A percentile compares a stretch with the other conserved stretches of the same genome.
Evolutionary conservation across 2,888 invertebrate genomes (phyloP).

Genomic region (Phaedon cochleariae): DNA sequence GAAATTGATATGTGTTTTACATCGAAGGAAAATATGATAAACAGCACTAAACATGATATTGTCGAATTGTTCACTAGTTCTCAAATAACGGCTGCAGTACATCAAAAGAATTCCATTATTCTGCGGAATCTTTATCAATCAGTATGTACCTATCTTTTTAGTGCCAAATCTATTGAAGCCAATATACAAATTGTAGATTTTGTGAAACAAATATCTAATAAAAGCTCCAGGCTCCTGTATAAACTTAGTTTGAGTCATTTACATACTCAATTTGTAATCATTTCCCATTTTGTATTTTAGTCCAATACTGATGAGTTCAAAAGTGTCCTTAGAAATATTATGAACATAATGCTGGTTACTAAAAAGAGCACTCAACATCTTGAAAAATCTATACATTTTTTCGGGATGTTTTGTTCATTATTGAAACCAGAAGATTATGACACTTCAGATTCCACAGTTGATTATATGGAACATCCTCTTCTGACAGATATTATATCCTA

Average conservation of each 20-base stretch:
- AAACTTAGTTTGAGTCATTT: no score
- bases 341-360: constrained; percentile 16
- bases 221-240: no score
- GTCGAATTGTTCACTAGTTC: constrained; percentile 64
- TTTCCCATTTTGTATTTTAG: constrained; percentile 24
- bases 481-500: constrained; percentile 70
- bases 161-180: no score
- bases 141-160: no score
- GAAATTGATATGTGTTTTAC: constrained; percentile 2
- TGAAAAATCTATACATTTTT: constrained; percentile 25
- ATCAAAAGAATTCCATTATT: constrained; percentile 71
- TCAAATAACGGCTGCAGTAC: constrained; percentile 72
- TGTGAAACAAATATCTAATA: no score
- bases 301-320: constrained; percentile 26
- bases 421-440: constrained; percentile 40
- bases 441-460: constrained; percentile 56
- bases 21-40: constrained; percentile 3
- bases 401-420: constrained; percentile 38
- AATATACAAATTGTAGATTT: no score
- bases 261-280: no score
- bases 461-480: constrained; percentile 61
- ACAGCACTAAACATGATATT: constrained; percentile 59
- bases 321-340: constrained; percentile 18
- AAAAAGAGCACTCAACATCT: constrained; percentile 20
- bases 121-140: constrained; percentile 70